These are phyloP conservation scores for Rhynchophorus ferrugineus DNA, from an alignment of 1,140 invertebrate species.

Conservation along the genomic window DNA sequence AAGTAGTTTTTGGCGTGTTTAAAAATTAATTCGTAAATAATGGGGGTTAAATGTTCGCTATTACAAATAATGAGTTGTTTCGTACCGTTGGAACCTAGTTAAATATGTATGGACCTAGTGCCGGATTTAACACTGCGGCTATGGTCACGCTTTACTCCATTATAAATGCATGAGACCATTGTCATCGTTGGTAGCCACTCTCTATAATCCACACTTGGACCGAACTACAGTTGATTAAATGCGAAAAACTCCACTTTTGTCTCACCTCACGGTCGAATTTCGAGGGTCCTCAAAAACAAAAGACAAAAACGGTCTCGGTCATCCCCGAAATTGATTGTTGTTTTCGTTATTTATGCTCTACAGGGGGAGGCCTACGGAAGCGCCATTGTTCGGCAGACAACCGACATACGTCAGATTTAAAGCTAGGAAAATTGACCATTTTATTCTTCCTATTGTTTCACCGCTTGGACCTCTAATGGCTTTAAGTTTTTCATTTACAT, in stretches of 20 bases:
- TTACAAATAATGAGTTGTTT: too few relatives aligned
- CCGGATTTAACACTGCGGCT: conserved; percentile 12
- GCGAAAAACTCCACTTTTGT: conserved; percentile 29
- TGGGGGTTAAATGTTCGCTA: too few relatives aligned
- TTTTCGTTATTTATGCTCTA: conserved; percentile 33
- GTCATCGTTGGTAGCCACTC: conserved; percentile 11
- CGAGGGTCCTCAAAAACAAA: conserved; percentile 34
- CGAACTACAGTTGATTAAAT: conserved; percentile 31
- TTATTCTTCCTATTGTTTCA: conserved; percentile 5
- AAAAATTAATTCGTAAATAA: too few relatives aligned
- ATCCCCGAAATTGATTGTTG: conserved; percentile 33
- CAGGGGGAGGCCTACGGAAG: conserved; percentile 11
- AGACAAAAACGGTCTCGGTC: conserved; percentile 30
- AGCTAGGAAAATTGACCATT: conserved; percentile 23
- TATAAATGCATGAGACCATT: conserved; percentile 24
- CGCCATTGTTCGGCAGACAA: conserved; percentile 20
- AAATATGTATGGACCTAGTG: conserved; percentile 16
- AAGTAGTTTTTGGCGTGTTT: too few relatives aligned
- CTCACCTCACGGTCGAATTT: conserved; percentile 17
- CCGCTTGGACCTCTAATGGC: neutral
- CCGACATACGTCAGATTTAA: conserved; percentile 24
- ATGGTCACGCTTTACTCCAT: conserved; percentile 18
- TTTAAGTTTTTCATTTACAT: neutral
- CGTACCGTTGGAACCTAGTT: too few relatives aligned
- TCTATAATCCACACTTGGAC: conserved; percentile 12